These are phyloP conservation scores for Cosmia trapezina DNA, from an alignment of 2,888 invertebrate genomes.

Conservation along the genomic window DNA sequence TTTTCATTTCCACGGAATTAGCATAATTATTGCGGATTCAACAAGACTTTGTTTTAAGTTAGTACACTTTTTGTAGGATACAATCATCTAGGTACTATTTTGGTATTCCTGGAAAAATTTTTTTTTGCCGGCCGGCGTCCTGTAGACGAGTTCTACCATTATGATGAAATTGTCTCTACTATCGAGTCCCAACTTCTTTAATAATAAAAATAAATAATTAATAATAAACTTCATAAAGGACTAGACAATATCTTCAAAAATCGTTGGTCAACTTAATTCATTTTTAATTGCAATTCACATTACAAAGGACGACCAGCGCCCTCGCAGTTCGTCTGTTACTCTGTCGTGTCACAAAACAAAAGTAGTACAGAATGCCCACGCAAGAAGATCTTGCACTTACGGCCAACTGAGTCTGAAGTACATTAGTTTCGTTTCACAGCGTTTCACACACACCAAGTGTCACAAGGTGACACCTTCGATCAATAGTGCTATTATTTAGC, in stretches of 20 bases:
- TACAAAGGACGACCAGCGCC: slow-evolving; percentile 13
- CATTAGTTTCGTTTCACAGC: too few species aligned
- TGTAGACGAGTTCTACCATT: neutral
- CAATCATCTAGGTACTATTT: neutral
- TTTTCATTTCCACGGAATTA: slow-evolving; percentile 5
- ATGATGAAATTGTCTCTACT: neutral
- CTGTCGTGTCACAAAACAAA: neutral
- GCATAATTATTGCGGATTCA: neutral
- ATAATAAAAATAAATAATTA: too few species aligned
- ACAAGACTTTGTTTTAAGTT: slow-evolving; percentile 4
- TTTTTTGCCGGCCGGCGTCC: too few species aligned
- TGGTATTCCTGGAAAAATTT: neutral
- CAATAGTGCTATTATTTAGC: too few species aligned
- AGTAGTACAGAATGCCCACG: slow-evolving; percentile 14
- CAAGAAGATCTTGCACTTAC: neutral
- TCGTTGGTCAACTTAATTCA: neutral
- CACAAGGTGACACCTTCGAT: too few species aligned
- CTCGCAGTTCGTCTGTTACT: slow-evolving; percentile 8
- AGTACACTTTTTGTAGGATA: neutral
- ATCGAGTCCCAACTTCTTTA: neutral
- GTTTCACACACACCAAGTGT: too few species aligned
- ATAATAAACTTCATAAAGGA: neutral
- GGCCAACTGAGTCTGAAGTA: too few species aligned
- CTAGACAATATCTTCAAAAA: neutral
- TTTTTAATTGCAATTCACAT: slow-evolving; percentile 36